These are phyloP conservation scores for Ara ararauna DNA, from an alignment of 2,797 vertebrate genomes.

Conservation along the genomic window DNA sequence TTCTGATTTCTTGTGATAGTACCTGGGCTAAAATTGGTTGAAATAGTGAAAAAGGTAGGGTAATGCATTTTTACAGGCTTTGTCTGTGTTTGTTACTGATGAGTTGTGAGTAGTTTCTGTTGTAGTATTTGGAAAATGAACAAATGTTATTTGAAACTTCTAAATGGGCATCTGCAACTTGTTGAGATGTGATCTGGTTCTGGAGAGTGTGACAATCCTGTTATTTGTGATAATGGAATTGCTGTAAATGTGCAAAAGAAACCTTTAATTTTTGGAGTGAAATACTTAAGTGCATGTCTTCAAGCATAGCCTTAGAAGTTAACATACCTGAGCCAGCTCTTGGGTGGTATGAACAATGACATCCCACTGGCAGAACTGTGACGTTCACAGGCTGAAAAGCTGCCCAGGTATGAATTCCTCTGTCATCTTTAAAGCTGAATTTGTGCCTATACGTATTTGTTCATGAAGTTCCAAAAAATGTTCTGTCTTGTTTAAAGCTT, in stretches of 20 bases:
- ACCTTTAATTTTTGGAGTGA: slow-evolving; percentile 63
- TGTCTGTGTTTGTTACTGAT: slow-evolving; percentile 43
- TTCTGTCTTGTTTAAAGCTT: background rate
- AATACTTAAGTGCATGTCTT: slow-evolving; percentile 45
- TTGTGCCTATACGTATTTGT: background rate
- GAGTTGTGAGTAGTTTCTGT: slow-evolving; percentile 25
- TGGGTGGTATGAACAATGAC: background rate
- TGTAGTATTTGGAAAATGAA: slow-evolving; percentile 59
- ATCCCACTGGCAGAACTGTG: background rate
- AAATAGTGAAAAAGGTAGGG: slow-evolving; percentile 9
- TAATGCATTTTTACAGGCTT: slow-evolving; percentile 26
- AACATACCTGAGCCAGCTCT: background rate
- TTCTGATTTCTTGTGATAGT: slow-evolving; percentile 53
- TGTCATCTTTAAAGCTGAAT: background rate
- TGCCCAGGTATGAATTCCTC: background rate
- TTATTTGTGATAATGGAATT: slow-evolving; percentile 75
- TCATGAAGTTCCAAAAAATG: background rate
- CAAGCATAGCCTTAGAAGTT: background rate
- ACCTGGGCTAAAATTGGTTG: slow-evolving; percentile 51
- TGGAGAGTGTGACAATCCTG: slow-evolving; percentile 70
- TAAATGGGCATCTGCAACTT: slow-evolving; percentile 67
- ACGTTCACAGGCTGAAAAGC: background rate
- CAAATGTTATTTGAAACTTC: slow-evolving; percentile 64
- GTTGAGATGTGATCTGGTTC: slow-evolving; percentile 70
- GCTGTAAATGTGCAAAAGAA: slow-evolving; percentile 47